Evolutionary conservation across 2,113 vertebrate species (phyloP), one percentile per base, ranked within the genome.

Genomic region (Xiphophorus couchianus): DNA sequence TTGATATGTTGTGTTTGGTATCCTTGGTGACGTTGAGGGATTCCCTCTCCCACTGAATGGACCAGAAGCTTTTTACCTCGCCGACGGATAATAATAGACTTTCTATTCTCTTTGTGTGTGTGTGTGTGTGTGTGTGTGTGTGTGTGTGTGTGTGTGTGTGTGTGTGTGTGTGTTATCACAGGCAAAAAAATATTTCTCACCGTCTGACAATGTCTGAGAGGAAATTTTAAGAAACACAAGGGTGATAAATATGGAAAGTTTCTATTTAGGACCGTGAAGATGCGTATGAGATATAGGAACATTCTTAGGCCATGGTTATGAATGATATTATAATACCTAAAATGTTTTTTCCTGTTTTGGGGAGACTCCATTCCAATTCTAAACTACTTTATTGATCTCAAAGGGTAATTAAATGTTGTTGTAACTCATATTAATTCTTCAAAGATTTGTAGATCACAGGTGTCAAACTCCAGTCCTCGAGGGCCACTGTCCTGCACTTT

Each of bases 1-100:
- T 93, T 94, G 91, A 92, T 39, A 69, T 97, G 96, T 95, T 98
- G 94, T 97, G 96, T 98, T 97, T 96, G 96, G 97, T 98, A 95
- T 97, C 97, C 96, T 96, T 96, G 97, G 97, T 96, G 96, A 96
- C 96, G 96, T 96, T 95, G 90, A 98, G 97, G 97, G 97, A 98
- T 94, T 98, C 97, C 97, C 97, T 98, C 94, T 95, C 94, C 94
- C 93, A 91, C 89, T 91, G 93, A 94, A 93, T 74, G 87, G 85
- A 88, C 87, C 87, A 91, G 80, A 88, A 88, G 90, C 86, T 84
- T 37, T 37, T 37, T 67, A 87, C 84, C 90, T 93, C 86, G 82
- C 91, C 80, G 86, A 78, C 90, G 81, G 92, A 92, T 96, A 96
- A 96, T 96, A 96, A 96, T 96, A 97, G 95, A 91, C 87, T 27